phyloP scores from a whole-genome alignment of 2,797 vertebrate genomes.

The Tenualosa ilisha region DNA sequence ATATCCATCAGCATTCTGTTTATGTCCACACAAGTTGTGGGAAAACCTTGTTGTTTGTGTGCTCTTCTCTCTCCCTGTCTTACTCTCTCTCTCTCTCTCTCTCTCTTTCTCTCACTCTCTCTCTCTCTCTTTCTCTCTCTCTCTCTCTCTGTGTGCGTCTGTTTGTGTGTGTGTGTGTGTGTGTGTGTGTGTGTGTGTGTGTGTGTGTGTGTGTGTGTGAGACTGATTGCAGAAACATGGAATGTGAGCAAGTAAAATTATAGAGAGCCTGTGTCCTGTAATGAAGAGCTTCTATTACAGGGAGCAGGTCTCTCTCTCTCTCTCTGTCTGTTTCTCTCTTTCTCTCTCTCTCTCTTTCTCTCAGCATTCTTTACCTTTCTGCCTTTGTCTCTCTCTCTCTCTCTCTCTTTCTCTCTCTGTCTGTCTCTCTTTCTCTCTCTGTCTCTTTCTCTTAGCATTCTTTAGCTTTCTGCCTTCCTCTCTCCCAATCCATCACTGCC shows the following conservation, averaged over 20 bases:
- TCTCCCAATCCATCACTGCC: not conserved
- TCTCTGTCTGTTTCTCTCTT: not conserved
- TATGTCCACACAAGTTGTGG: not conserved
- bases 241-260: conserved; percentile 18
- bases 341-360: not conserved
- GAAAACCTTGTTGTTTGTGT: not conserved
- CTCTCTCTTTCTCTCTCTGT: not conserved
- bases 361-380: not conserved
- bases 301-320: conserved; percentile 7
- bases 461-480: not conserved
- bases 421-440: not conserved
- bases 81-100: too few relatives aligned
- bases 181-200: conserved; percentile 1
- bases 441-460: not conserved
- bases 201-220: not conserved
- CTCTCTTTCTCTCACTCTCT: too few relatives aligned
- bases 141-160: too few relatives aligned
- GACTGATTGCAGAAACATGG: not conserved
- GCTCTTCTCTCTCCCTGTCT: too few relatives aligned
- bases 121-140: too few relatives aligned
- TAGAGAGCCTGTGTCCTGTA: conserved; percentile 18
- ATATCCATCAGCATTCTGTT: not conserved
- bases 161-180: too few relatives aligned
- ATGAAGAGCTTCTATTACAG: conserved; percentile 20
- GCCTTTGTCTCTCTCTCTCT: not conserved